These are phyloP conservation scores for Sicus ferrugineus DNA, from an alignment of 2,888 invertebrate genomes.

Conservation along the genomic window DNA sequence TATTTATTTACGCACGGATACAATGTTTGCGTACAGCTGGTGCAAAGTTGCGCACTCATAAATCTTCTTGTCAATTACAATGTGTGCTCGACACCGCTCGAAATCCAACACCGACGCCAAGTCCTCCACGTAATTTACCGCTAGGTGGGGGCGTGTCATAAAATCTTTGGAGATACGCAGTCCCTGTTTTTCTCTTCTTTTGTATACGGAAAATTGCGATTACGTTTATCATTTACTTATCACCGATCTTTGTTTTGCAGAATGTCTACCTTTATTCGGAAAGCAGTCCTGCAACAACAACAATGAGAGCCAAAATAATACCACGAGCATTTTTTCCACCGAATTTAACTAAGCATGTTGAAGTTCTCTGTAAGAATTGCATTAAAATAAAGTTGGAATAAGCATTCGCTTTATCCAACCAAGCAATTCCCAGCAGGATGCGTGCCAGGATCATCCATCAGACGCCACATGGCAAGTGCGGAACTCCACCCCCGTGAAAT, in stretches of 20 bases:
- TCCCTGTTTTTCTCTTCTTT: neutral
- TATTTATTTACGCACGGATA: constrained; percentile 3
- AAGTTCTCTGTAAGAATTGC: constrained; percentile 6
- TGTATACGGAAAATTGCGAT: constrained; percentile 2
- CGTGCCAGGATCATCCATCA: constrained; percentile 33
- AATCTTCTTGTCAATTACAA: constrained; percentile 38
- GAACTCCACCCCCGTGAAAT: neutral
- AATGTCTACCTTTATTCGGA: constrained; percentile 11
- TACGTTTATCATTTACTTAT: constrained; percentile 32
- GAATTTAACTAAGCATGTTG: neutral
- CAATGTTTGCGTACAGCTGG: constrained; percentile 3
- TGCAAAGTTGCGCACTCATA: constrained; percentile 13
- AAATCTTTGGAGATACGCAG: constrained; percentile 13
- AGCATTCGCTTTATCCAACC: too few relatives aligned
- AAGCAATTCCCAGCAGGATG: constrained; percentile 20
- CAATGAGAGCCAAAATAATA: too few relatives aligned
- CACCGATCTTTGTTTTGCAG: constrained; percentile 39
- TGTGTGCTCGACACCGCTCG: constrained; percentile 54
- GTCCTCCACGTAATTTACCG: neutral
- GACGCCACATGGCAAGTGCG: constrained; percentile 31
- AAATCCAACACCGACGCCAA: constrained; percentile 46
- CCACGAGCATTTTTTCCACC: too few relatives aligned
- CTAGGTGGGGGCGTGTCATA: too few relatives aligned
- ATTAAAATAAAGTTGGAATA: constrained; percentile 21
- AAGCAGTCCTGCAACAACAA: neutral